Evolutionary conservation across 2,888 invertebrate genomes (phyloP).

Genomic region (Calameuta idolon): DNA sequence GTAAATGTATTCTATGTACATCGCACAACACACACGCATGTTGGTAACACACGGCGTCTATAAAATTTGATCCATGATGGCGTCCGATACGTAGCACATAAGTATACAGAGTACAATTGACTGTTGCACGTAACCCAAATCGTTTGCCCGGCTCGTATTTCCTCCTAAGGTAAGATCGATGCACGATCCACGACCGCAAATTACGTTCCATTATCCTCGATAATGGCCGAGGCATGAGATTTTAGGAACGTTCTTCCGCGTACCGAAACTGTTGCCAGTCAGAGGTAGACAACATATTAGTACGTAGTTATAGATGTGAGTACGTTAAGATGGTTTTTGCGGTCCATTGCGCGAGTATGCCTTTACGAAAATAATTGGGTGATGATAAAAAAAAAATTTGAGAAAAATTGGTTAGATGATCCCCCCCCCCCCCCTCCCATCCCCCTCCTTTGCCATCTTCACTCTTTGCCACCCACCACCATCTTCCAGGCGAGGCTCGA

Average conservation of each 20-base stretch:
- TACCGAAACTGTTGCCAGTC: constrained; percentile 12
- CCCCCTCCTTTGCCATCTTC: not conserved
- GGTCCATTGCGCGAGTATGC: not conserved
- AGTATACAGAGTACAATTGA: not conserved
- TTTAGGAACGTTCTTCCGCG: constrained; percentile 24
- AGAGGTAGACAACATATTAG: not conserved
- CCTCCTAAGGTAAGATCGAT: constrained; percentile 32
- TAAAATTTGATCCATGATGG: not conserved
- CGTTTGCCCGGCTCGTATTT: constrained; percentile 5
- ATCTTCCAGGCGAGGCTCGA: not conserved
- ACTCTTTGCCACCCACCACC: not conserved
- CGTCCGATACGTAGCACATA: not conserved
- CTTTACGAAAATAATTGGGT: not conserved
- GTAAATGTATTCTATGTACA: not conserved
- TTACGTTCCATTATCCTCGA: constrained; percentile 50
- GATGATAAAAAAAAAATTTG: not conserved
- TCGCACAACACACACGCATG: not conserved
- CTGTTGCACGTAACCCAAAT: not conserved
- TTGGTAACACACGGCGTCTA: not conserved
- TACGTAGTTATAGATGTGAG: not conserved
- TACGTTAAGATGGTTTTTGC: not conserved
- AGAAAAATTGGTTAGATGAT: not conserved
- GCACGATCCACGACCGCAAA: constrained; percentile 51
- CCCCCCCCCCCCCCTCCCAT: no score
- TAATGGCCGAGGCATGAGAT: constrained; percentile 39